phyloP scores from a whole-genome alignment of 2,888 invertebrate species.

The Trichogramma dendrolimi region DNA sequence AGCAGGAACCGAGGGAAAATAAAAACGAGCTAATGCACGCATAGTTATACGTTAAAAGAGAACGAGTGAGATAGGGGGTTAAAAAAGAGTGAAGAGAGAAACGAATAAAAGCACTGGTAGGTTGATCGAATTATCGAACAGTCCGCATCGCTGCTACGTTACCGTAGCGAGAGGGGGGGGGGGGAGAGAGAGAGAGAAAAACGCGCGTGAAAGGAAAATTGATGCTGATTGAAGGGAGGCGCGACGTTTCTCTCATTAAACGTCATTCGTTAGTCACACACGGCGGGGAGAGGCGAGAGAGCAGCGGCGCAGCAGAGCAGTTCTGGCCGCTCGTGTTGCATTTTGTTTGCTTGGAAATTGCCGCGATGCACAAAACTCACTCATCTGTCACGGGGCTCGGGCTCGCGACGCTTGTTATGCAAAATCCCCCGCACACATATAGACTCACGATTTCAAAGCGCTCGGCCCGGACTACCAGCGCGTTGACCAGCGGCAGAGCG shows the following conservation, averaged over 20 bases:
- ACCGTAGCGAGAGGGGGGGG: slow-evolving; percentile 2
- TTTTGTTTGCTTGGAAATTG: slow-evolving; percentile 25
- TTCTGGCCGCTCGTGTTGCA: neutral
- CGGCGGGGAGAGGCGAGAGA: neutral
- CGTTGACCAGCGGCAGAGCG: slow-evolving; percentile 1
- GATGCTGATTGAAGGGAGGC: slow-evolving; percentile 30
- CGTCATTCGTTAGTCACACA: slow-evolving; percentile 27
- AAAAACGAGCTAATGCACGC: too few relatives aligned
- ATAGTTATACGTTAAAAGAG: neutral
- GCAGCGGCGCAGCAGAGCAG: neutral
- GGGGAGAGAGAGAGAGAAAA: neutral
- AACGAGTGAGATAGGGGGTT: neutral
- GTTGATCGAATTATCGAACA: slow-evolving; percentile 29
- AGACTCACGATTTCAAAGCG: too few relatives aligned
- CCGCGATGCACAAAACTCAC: slow-evolving; percentile 23
- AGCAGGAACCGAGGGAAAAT: neutral
- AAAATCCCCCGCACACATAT: too few relatives aligned
- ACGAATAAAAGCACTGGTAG: slow-evolving; percentile 11
- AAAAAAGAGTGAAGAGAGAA: slow-evolving; percentile 15
- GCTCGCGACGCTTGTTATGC: too few relatives aligned
- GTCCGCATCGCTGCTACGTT: neutral
- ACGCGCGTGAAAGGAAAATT: slow-evolving; percentile 16
- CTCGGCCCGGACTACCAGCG: neutral
- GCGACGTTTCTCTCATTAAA: slow-evolving; percentile 29
- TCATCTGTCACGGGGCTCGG: slow-evolving; percentile 14